A percentile compares a stretch with the other conserved stretches of the same genome.
Evolutionary conservation across 1,140 invertebrate species (phyloP).

Genomic region (Panulirus ornatus): DNA sequence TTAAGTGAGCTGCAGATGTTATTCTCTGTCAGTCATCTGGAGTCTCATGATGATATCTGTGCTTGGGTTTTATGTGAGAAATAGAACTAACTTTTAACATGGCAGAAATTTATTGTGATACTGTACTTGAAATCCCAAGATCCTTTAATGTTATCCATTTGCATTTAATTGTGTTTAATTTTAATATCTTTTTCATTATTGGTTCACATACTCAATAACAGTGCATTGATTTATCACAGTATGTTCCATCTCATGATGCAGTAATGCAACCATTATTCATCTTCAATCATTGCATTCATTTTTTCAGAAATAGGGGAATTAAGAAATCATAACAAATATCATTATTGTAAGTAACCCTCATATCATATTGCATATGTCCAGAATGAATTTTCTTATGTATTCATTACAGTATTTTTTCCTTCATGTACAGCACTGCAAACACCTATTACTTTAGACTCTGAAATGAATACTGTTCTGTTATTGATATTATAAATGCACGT

Average conservation of each 20-base stretch:
- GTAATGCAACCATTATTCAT: background rate
- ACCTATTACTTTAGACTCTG: background rate
- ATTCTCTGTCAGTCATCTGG: background rate
- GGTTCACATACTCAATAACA: too few species aligned
- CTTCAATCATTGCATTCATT: background rate
- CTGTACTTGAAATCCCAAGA: background rate
- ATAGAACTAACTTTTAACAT: background rate
- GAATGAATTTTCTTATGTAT: background rate
- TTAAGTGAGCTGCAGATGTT: background rate
- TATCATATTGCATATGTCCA: slow-evolving; percentile 17
- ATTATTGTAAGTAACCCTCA: background rate
- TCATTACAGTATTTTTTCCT: background rate
- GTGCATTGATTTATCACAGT: background rate
- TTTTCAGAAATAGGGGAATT: background rate
- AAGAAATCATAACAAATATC: background rate
- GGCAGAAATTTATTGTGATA: background rate
- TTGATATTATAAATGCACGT: background rate
- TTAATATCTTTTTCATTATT: background rate
- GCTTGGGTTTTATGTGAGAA: background rate
- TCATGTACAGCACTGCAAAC: background rate
- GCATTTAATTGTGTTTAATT: slow-evolving; percentile 8
- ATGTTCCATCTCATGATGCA: background rate
- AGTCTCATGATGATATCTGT: background rate
- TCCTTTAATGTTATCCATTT: background rate
- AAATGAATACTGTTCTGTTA: background rate